Base-by-base conservation (phyloP, 2,113 vertebrate species). In the Brienomyrus longianalis region DNA sequence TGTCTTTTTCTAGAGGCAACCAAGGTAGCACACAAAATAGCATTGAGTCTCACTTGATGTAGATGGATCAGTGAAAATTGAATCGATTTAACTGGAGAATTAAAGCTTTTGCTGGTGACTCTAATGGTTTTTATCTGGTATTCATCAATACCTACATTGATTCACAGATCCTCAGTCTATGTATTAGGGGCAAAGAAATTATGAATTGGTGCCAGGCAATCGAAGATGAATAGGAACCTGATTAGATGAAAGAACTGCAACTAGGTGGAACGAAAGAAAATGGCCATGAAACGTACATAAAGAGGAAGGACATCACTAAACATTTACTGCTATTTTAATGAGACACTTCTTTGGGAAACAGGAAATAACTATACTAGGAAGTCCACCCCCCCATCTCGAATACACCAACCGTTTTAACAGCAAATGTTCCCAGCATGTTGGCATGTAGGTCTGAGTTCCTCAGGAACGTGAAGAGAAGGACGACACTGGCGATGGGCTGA, bases 41-140 rank as follows among this genome's bases (percentile, higher is more conserved):
- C 89, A 88, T 85, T 1, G 92, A 91, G 93, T 93, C 92, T 90
- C 91, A 31, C 89, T 90, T 92, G 91, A 94, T 91, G 91, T 90
- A 91, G 93, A 94, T 93, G 94, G 94, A 95, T 95, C 94, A 95
- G 93, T 95, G 95, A 84, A 93, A 95, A 95, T 94, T 90, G 94
- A 94, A 96, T 96, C 94, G 94, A 95, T 95, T 94, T 92, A 92
- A 89, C 92, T 92, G 93, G 94, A 91, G 93, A 95, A 95, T 95
- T 95, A 95, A 93, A 89, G 70, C 88, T 89, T 83, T 56, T 92
- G 88, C 93, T 91, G 92, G 92, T 93, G 85, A 91, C 94, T 88
- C 80, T 94, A 94, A 95, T 94, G 92, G 93, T 92, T 95, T 94
- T 93, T 93, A 93, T 93, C 93, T 94, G 94, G 93, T 90, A 91